These are phyloP conservation scores for Xyliphius kryptos DNA, from an alignment of 2,113 vertebrate genomes.

Conservation along the genomic window DNA sequence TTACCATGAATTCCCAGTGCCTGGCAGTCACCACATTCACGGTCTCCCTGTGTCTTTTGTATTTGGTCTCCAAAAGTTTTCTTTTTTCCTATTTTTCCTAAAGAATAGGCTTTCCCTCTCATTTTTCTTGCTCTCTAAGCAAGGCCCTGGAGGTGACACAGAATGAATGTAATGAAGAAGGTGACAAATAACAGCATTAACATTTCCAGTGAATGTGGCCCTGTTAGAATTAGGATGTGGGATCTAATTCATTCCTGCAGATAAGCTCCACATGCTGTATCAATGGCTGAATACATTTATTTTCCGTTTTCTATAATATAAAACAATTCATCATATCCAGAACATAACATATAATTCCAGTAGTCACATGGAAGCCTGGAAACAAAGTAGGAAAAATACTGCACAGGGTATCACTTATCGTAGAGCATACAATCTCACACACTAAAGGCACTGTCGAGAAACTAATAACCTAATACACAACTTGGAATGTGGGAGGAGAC, in stretches of 20 bases:
- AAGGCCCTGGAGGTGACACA: conserved; percentile 34
- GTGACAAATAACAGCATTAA: conserved; percentile 41
- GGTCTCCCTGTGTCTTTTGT: conserved; percentile 42
- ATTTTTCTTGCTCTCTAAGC: conserved; percentile 28
- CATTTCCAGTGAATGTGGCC: conserved; percentile 42
- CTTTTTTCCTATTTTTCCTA: conserved; percentile 35
- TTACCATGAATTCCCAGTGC: conserved; percentile 43
- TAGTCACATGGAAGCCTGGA: too few species aligned
- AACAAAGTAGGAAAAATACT: too few species aligned
- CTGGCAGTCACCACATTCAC: conserved; percentile 43
- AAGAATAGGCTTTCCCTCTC: conserved; percentile 36
- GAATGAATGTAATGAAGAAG: conserved; percentile 36
- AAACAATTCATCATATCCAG: too few species aligned
- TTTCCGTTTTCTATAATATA: too few species aligned
- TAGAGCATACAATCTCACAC: too few species aligned
- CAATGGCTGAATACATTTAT: too few species aligned
- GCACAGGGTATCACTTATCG: too few species aligned
- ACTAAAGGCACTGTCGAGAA: too few species aligned
- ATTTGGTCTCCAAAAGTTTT: conserved; percentile 40
- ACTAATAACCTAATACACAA: too few species aligned
- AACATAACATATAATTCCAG: too few species aligned
- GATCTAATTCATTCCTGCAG: conserved; percentile 18
- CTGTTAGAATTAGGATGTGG: conserved; percentile 33
- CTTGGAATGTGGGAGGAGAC: too few species aligned
- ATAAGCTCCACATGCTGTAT: conserved; percentile 10